phyloP scores from a whole-genome alignment of 2,888 invertebrate genomes.

The Drosophila anomalipes region DNA sequence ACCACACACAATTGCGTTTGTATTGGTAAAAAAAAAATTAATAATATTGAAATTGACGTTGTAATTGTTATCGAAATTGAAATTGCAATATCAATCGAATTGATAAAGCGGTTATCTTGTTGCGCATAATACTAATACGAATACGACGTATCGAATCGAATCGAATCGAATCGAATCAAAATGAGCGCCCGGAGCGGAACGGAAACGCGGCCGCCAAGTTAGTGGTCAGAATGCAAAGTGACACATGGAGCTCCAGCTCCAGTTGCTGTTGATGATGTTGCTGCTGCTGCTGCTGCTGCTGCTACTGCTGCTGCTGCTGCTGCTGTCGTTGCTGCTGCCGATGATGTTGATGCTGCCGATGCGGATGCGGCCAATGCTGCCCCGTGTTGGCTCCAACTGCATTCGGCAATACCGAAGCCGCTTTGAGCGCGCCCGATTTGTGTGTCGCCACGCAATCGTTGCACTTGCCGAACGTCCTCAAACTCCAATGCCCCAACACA shows the following conservation, averaged over 20 bases:
- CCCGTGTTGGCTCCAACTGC: slow-evolving; percentile 54
- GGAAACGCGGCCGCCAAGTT: slow-evolving; percentile 85
- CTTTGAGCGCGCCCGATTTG: slow-evolving; percentile 56
- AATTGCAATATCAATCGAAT: neutral
- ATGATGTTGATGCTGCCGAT: slow-evolving; percentile 31
- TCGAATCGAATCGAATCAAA: slow-evolving; percentile 17
- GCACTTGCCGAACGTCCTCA: slow-evolving; percentile 55
- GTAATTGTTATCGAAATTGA: slow-evolving; percentile 2
- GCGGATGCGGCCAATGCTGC: slow-evolving; percentile 54
- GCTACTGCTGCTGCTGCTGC: slow-evolving; percentile 32
- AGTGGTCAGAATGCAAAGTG: slow-evolving; percentile 84
- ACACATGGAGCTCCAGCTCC: slow-evolving; percentile 74
- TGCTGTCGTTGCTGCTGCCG: slow-evolving; percentile 30
- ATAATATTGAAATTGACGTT: slow-evolving; percentile 10
- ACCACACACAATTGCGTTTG: slow-evolving; percentile 46
- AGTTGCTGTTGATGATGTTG: slow-evolving; percentile 47
- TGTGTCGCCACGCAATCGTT: slow-evolving; percentile 30
- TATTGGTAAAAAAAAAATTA: slow-evolving; percentile 33
- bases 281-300: slow-evolving; percentile 31
- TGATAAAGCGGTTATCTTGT: slow-evolving; percentile 24
- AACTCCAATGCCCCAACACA: slow-evolving; percentile 9
- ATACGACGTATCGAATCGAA: slow-evolving; percentile 6
- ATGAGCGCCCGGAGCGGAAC: slow-evolving; percentile 58
- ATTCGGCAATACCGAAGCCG: slow-evolving; percentile 56
- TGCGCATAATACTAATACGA: slow-evolving; percentile 39